Conservation (phyloP, 35 echinoderm and acorn worm genomes). For the Apostichopus parvimensis region DNA sequence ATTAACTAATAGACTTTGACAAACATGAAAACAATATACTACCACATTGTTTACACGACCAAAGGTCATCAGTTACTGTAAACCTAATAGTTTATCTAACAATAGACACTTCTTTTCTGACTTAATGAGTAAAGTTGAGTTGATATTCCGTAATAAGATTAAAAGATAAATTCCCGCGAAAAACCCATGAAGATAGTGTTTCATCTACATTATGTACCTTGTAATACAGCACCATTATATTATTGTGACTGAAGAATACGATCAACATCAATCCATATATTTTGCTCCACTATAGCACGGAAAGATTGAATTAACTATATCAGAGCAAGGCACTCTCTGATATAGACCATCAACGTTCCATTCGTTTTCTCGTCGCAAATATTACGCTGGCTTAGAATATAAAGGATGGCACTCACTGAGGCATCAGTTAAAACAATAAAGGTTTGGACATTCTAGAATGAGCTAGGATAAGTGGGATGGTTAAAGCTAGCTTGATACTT, state of each 20-base stretch:
- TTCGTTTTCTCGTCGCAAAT: neutral
- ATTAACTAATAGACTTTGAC: too few species aligned
- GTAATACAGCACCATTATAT: too few species aligned
- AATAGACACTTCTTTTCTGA: too few species aligned
- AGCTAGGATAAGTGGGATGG: slow-evolving; percentile 54
- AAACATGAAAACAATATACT: too few species aligned
- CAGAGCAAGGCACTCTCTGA: neutral
- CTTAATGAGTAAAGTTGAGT: too few species aligned
- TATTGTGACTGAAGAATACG: neutral
- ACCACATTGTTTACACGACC: too few species aligned
- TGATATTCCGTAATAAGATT: too few species aligned
- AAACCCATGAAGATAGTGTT: neutral
- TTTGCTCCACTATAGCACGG: neutral
- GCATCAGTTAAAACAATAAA: slow-evolving; percentile 62
- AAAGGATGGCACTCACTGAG: slow-evolving; percentile 49
- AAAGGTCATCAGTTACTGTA: too few species aligned
- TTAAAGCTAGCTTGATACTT: slow-evolving; percentile 35
- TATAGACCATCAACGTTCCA: neutral
- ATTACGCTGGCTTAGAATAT: slow-evolving; percentile 53
- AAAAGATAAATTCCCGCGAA: too few species aligned
- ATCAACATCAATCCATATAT: neutral
- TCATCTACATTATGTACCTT: too few species aligned
- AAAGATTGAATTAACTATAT: too few species aligned
- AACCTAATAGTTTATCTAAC: too few species aligned
- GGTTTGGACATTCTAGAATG: slow-evolving; percentile 60